These are phyloP conservation scores for Automeris io DNA, from an alignment of 2,888 invertebrate species.

Conservation along the genomic window DNA sequence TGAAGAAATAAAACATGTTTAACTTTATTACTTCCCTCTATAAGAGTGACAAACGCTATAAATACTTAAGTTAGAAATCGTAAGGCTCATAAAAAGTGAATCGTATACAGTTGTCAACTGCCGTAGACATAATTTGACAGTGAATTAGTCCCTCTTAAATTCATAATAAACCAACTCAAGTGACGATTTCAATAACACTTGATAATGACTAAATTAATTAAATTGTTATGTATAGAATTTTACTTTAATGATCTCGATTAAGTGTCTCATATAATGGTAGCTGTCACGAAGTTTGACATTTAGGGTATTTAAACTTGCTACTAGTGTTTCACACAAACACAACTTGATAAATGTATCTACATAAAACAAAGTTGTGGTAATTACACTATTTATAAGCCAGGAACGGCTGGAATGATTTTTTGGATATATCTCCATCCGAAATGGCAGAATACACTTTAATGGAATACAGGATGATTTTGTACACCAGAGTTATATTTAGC, in stretches of 20 bases:
- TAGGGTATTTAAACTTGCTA: too few species aligned
- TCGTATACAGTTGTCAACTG: slow-evolving; percentile 54
- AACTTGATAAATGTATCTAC: background rate
- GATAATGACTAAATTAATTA: slow-evolving; percentile 19
- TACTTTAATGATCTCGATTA: background rate
- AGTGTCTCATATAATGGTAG: background rate
- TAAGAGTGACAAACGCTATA: slow-evolving; percentile 56
- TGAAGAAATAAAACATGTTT: slow-evolving; percentile 41
- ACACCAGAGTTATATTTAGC: too few species aligned
- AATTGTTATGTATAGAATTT: slow-evolving; percentile 3
- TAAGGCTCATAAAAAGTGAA: slow-evolving; percentile 65
- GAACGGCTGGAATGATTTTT: background rate
- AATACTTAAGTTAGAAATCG: slow-evolving; percentile 53
- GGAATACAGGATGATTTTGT: too few species aligned
- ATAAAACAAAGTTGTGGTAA: background rate
- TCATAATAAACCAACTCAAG: slow-evolving; percentile 51
- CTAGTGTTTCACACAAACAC: too few species aligned
- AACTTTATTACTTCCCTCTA: slow-evolving; percentile 46
- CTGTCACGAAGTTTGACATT: background rate
- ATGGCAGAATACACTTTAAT: too few species aligned
- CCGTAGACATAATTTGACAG: slow-evolving; percentile 47
- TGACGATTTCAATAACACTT: slow-evolving; percentile 23
- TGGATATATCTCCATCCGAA: too few species aligned
- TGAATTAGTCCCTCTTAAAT: slow-evolving; percentile 56
- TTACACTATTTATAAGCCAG: background rate